Conservation (phyloP, 2,888 invertebrate species). For the Thelaira solivaga region DNA sequence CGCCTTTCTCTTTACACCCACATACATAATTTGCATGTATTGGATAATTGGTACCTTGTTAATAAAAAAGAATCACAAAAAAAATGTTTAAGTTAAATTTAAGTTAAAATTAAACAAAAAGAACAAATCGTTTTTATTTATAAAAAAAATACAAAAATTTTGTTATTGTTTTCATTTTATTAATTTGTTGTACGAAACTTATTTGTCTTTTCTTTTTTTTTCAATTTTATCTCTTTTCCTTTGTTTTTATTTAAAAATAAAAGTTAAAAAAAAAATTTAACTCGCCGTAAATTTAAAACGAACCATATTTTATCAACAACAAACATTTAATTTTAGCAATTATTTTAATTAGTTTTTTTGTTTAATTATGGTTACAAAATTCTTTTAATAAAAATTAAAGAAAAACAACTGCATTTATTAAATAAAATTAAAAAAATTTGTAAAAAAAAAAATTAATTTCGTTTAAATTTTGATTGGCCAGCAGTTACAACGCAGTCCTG, state of each 20-base stretch:
- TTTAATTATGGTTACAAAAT: conserved; percentile 30
- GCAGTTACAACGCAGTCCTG: too few species aligned
- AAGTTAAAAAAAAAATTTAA: conserved; percentile 22
- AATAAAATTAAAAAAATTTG: conserved; percentile 57
- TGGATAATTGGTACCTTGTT: conserved; percentile 33
- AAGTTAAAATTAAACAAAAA: conserved; percentile 55
- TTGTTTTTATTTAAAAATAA: conserved; percentile 3
- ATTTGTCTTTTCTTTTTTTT: conserved; percentile 32
- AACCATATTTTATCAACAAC: background rate
- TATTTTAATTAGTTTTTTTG: conserved; percentile 7
- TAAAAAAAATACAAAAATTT: conserved; percentile 36
- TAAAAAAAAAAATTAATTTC: conserved; percentile 3
- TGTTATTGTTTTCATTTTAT: conserved; percentile 55
- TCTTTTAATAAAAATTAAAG: conserved; percentile 28
- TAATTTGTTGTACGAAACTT: conserved; percentile 54
- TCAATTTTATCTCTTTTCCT: background rate
- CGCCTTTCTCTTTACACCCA: conserved; percentile 3
- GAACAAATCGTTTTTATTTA: conserved; percentile 46
- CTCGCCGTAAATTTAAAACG: conserved; percentile 13
- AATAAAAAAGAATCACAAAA: conserved; percentile 9
- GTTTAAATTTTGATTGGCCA: too few species aligned
- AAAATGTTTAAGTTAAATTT: conserved; percentile 44
- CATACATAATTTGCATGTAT: too few species aligned
- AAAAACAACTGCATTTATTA: conserved; percentile 53
- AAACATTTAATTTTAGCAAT: conserved; percentile 28